Evolutionary conservation across 2,797 vertebrate genomes (phyloP).

Genomic region (Hypotaenidia philippensis): DNA sequence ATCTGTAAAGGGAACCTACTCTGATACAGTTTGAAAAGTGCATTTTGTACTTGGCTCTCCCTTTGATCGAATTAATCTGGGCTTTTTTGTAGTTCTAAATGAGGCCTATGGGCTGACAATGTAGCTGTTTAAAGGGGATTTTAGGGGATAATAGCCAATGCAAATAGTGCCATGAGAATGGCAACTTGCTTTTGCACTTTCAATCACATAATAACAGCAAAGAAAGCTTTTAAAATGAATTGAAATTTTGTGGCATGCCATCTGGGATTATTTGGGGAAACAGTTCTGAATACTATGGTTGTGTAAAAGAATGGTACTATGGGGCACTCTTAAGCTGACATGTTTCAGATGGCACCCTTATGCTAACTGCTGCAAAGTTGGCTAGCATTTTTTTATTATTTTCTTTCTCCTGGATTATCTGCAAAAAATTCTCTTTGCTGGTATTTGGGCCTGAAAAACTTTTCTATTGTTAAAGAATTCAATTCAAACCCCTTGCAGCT

Average conservation of each 20-base stretch:
- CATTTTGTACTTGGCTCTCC: conserved; percentile 91
- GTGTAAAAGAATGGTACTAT: conserved; percentile 79
- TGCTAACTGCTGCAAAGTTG: conserved; percentile 81
- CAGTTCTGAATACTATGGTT: conserved; percentile 82
- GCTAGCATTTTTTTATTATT: conserved; percentile 80
- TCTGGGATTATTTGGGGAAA: conserved; percentile 86
- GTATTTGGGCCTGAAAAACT: conserved; percentile 84
- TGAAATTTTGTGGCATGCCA: conserved; percentile 87
- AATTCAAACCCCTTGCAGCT: conserved; percentile 89
- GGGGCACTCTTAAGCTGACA: conserved; percentile 82
- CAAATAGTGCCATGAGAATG: conserved; percentile 95
- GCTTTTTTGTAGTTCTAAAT: conserved; percentile 90
- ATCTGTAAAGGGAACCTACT: conserved; percentile 89
- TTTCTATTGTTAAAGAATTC: conserved; percentile 89
- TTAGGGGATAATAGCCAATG: conserved; percentile 92
- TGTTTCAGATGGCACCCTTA: conserved; percentile 84
- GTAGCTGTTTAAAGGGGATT: conserved; percentile 94
- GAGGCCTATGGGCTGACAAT: conserved; percentile 89
- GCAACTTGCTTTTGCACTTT: conserved; percentile 88
- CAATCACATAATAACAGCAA: conserved; percentile 85
- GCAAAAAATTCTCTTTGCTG: conserved; percentile 83
- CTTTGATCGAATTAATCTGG: conserved; percentile 94
- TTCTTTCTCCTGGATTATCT: conserved; percentile 83
- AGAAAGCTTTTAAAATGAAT: conserved; percentile 88
- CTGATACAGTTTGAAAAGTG: conserved; percentile 91